Evolutionary conservation across 2,888 invertebrate species (phyloP), one percentile per base, ranked within the genome.

Genomic region (Callyntrura sp.): DNA sequence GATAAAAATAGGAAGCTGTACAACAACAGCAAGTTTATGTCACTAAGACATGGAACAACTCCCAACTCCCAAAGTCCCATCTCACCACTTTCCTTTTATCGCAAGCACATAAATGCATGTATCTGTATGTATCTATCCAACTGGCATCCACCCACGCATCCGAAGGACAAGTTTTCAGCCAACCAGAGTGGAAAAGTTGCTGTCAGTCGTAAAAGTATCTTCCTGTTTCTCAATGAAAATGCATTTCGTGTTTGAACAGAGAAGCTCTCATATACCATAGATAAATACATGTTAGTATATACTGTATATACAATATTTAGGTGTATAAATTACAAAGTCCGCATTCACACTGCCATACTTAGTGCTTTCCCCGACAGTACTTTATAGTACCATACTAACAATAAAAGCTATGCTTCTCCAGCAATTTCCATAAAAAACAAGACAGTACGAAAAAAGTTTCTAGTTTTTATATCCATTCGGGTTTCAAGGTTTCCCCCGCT

Each of bases 161-260:
- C 73, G 43, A 68, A 68, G 68, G 45, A 68, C 68, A 68, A 70
- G 20, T 12, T 17, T n/a, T 45, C 48, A 45, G 48, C 45, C 45
- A 73, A 73, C 73, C 73, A 48, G 73, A n/a, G n/a, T 17, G 28
- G 3, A 70, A 48, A 12, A 11, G 48, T n/a, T 68, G 28, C 51
- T 73, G 73, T 68, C 68, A 68, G 82, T 25, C 20, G 3, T 28
- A 57, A 60, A 70, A 51, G 25, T 35, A 83, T 70, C 60, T 55
- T 84, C 84, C 73, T 70, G 70, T 85, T 85, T 85, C 85, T 85
- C 85, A 85, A 85, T 85, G 85, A 85, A 85, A 85, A 0, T 79
- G 62, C 62, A 60, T 57, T 23, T 4, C n/a, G 68, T n/a, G n/a
- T n/a, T n/a, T n/a, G n/a, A n/a, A n/a, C n/a, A n/a, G n/a, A n/a